Base-by-base conservation (phyloP, 2,113 vertebrate species). In the Panthera tigris region DNA sequence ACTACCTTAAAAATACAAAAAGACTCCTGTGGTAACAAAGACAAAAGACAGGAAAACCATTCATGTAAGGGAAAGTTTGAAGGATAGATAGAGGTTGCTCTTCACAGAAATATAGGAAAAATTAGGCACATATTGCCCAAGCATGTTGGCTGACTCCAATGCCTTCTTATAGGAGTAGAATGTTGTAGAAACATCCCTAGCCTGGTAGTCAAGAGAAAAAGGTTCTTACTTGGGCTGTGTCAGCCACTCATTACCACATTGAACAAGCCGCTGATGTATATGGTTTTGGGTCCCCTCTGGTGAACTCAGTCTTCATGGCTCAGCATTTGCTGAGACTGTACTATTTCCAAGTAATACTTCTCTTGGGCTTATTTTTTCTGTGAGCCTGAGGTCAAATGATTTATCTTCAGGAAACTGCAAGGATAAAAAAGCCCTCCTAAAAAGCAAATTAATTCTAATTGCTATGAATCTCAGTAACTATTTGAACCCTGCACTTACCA, bases 381-480 rank as follows among this genome's bases (percentile, higher is more conserved):
- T 48, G 10, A 94, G 50, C 97, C 92, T 50, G 48, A 89, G 19
- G 89, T 86, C 76, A 93, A 50, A 74, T 52, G 50, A 95, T 95
- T 95, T 97, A 88, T 97, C 85, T 79, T 97, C 74, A 87, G 81
- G 87, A 92, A 95, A 94, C 7, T 12, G 29, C 50, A 94, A 95
- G 68, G 68, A 96, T 95, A 71, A 89, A 81, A 95, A 65, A 7
- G 9, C 33, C 21, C n/a, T 71, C 52, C 25, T 84, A 23, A 97
- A 95, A 97, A 92, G 45, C 39, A 98, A 97, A 96, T 95, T 91
- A 96, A 57, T 94, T 96, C 88, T 96, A 97, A 96, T 89, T 95
- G 65, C 92, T 83, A 68, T 82, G 39, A 97, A 93, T 95, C 76
- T 96, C 82, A 81, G 76, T 92, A 92, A 87, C 63, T 87, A 71